A percentile compares a stretch with the other conserved stretches of the same genome.
These are phyloP conservation scores for Rotaria macrura DNA, from an alignment of 2,888 invertebrate species.

Conservation along the genomic window DNA sequence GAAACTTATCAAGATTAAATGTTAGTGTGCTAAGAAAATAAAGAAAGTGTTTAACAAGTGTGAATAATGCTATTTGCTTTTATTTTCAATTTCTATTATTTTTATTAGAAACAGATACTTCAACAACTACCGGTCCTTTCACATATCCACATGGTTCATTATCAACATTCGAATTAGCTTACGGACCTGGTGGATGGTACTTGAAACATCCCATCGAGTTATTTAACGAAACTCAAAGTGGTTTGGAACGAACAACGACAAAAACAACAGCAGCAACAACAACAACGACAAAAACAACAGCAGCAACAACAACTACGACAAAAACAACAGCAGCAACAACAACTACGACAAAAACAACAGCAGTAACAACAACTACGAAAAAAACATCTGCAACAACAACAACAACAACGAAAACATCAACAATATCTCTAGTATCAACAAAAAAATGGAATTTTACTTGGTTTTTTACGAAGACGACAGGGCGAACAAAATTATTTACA, in stretches of 20 bases:
- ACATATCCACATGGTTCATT: neutral
- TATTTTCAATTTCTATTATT: neutral
- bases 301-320: too few species aligned
- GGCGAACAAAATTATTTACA: neutral
- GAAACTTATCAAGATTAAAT: neutral
- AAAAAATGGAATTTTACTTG: neutral
- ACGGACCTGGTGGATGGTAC: neutral
- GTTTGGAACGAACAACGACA: neutral
- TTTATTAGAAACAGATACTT: neutral
- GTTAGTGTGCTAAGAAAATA: neutral
- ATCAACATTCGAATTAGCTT: neutral
- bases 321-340: too few species aligned
- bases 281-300: too few species aligned
- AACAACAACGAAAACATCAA: too few species aligned
- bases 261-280: neutral
- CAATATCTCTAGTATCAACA: neutral
- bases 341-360: too few species aligned
- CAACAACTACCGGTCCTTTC: neutral
- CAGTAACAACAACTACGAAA: too few species aligned
- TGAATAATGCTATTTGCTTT: neutral
- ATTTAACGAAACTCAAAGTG: neutral
- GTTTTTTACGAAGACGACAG: neutral
- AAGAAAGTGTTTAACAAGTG: neutral
- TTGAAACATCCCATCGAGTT: neutral
- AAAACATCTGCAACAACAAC: too few species aligned